A percentile compares a stretch with the other conserved stretches of the same genome.
Conservation (phyloP, 2,797 vertebrate genomes). For the Manis pentadactyla region DNA sequence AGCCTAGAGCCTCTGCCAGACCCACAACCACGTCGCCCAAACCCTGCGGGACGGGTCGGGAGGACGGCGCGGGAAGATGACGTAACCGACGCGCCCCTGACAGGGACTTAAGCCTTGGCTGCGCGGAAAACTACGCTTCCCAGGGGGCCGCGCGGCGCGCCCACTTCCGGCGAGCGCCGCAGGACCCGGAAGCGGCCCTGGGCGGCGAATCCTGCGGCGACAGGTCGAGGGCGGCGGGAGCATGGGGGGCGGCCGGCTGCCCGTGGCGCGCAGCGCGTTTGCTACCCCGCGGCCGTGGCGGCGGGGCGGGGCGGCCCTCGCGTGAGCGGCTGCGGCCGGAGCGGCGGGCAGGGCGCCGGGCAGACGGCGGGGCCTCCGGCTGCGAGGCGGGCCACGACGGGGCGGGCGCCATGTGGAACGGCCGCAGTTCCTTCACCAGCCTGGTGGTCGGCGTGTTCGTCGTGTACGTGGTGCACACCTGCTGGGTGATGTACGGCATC, state of each 20-base stretch:
- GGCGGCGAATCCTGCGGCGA: constrained; percentile 1
- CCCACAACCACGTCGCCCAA: accelerated
- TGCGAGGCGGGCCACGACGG: not conserved
- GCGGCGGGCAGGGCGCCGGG: not conserved
- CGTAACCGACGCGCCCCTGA: accelerated
- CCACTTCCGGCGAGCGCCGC: not conserved
- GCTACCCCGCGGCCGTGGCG: constrained; percentile 35
- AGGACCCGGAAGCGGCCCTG: constrained; percentile 9
- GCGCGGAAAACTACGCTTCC: not conserved
- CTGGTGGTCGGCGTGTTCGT: constrained; percentile 94
- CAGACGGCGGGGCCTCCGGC: not conserved
- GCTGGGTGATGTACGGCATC: constrained; percentile 97
- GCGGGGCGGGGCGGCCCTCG: not conserved
- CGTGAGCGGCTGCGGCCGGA: constrained; percentile 58
- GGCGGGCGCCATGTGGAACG: constrained; percentile 84
- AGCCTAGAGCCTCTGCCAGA: too few relatives aligned
- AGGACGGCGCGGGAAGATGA: not conserved
- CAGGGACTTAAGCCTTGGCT: accelerated
- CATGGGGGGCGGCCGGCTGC: constrained; percentile 43
- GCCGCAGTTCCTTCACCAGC: constrained; percentile 91
- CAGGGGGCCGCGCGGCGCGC: constrained; percentile 31
- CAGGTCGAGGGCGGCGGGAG: constrained; percentile 1
- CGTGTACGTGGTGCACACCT: constrained; percentile 95
- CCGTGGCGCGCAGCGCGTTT: not conserved
- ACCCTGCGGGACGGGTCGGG: not conserved